Conservation (phyloP, 2,113 vertebrate species). For the Martes martes region DNA sequence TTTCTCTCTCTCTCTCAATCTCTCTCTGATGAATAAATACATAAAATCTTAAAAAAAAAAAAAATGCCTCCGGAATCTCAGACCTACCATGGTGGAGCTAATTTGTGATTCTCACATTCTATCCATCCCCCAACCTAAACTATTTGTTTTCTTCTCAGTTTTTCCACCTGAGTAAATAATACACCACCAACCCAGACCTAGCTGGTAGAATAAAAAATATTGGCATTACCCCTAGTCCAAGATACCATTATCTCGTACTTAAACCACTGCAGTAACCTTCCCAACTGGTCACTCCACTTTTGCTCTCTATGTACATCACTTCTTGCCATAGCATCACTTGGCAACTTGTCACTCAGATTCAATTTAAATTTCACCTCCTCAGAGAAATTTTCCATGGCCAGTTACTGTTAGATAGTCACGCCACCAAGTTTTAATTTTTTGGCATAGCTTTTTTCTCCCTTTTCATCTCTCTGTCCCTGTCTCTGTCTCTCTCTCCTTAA, state of each 20-base stretch:
- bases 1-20: no score
- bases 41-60: no score
- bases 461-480: neutral
- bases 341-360: neutral
- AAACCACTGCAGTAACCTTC: neutral
- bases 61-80: neutral
- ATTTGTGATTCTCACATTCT: neutral
- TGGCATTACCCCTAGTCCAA: neutral
- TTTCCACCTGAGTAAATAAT: neutral
- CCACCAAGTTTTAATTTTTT: neutral
- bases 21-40: no score
- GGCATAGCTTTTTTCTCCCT: neutral
- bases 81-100: neutral
- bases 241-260: neutral
- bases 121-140: neutral
- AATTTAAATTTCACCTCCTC: neutral
- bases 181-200: neutral
- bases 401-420: neutral
- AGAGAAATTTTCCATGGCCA: neutral
- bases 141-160: neutral
- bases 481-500: neutral
- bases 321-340: neutral
- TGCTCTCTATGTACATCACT: neutral
- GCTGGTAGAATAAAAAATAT: neutral
- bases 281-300: neutral